A percentile compares a stretch with the other conserved stretches of the same genome.
Conservation (phyloP, 2,797 vertebrate genomes). For the Silurus aristotelis region DNA sequence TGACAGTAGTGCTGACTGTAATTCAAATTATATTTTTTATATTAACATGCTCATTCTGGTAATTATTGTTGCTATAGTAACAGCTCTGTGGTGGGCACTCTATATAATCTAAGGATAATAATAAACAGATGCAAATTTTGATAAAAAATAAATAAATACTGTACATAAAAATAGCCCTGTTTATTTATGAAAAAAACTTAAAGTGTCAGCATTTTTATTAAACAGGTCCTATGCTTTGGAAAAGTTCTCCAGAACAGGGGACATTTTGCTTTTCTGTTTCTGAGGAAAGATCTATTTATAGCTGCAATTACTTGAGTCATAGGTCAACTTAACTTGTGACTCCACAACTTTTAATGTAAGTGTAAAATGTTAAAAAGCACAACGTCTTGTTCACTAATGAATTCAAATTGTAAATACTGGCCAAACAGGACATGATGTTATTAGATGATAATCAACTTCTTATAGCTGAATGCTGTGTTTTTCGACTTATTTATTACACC, state of each 20-base stretch:
- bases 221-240: too few species aligned
- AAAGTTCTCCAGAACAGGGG: neutral
- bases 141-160: too few species aligned
- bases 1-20: neutral
- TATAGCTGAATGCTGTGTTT: neutral
- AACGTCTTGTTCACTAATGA: neutral
- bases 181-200: too few species aligned
- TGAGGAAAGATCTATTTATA: too few species aligned
- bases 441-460: neutral
- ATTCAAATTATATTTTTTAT: neutral
- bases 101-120: neutral
- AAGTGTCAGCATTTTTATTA: neutral
- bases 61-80: constrained; percentile 5
- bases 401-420: neutral
- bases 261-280: neutral
- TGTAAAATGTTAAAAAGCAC: neutral
- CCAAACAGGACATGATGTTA: neutral
- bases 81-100: neutral
- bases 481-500: neutral
- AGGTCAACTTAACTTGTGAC: too few species aligned
- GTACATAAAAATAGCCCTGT: too few species aligned
- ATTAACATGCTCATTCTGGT: neutral
- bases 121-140: neutral
- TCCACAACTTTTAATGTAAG: too few species aligned
- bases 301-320: too few species aligned